Evolutionary conservation across 2,113 vertebrate species (phyloP).

Genomic region (Cromileptes altivelis): DNA sequence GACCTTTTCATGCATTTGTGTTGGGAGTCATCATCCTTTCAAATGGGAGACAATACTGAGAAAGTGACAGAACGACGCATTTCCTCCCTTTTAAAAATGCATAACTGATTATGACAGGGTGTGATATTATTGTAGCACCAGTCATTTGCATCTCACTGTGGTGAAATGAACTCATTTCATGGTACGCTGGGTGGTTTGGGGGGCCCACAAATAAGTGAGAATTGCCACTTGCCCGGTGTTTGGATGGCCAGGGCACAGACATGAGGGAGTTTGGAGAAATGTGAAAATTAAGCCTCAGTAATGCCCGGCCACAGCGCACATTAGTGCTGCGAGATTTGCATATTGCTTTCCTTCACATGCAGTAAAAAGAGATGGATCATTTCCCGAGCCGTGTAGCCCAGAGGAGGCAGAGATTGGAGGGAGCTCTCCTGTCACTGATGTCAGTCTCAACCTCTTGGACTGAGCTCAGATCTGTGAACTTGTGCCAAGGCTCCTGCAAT

Average conservation of each 20-base stretch:
- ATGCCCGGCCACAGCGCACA: constrained; percentile 24
- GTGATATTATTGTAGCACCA: constrained; percentile 72
- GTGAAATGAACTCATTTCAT: constrained; percentile 84
- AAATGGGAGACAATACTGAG: constrained; percentile 11
- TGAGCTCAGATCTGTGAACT: constrained; percentile 9
- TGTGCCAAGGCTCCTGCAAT: constrained; percentile 6
- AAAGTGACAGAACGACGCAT: constrained; percentile 36
- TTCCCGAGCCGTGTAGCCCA: constrained; percentile 18
- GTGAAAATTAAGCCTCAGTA: constrained; percentile 58
- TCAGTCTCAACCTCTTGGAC: constrained; percentile 36
- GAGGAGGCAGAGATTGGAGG: background rate
- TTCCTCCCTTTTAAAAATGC: constrained; percentile 54
- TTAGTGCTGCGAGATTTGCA: constrained; percentile 47
- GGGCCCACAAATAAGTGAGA: constrained; percentile 70
- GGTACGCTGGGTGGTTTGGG: constrained; percentile 72
- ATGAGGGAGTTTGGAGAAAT: constrained; percentile 52
- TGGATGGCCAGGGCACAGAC: constrained; percentile 54
- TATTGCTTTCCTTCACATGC: constrained; percentile 35
- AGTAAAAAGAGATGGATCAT: constrained; percentile 30
- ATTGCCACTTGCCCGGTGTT: constrained; percentile 73
- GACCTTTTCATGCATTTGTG: constrained; percentile 33
- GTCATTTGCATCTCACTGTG: constrained; percentile 75
- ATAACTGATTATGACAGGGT: constrained; percentile 74
- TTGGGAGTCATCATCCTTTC: constrained; percentile 21
- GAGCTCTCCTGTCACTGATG: constrained; percentile 33